Evolutionary conservation across 2,888 invertebrate species (phyloP).

Genomic region (Hypolimnas misippus): DNA sequence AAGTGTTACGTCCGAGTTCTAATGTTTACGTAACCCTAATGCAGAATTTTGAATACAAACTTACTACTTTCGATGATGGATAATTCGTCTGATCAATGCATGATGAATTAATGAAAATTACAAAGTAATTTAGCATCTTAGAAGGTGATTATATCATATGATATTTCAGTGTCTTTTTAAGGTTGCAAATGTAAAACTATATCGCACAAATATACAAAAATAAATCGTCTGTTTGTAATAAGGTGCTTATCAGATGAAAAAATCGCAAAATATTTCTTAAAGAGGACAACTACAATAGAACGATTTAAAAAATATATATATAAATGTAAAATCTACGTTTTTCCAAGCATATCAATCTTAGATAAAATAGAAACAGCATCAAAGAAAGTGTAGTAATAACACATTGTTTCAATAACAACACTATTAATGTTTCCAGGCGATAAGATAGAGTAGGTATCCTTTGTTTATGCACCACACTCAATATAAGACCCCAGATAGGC

Average conservation of each 20-base stretch:
- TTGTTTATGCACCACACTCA: slow-evolving; percentile 76
- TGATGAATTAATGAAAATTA: background rate
- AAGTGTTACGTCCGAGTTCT: slow-evolving; percentile 45
- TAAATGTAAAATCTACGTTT: no score
- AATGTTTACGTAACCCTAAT: slow-evolving; percentile 33
- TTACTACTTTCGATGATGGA: background rate
- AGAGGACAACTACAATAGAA: background rate
- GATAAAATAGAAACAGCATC: background rate
- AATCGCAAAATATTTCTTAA: no score
- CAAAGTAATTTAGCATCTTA: background rate
- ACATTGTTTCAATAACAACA: slow-evolving; percentile 54
- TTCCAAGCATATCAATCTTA: background rate
- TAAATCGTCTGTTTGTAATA: no score
- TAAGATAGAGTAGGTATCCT: slow-evolving; percentile 73
- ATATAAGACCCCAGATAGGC: slow-evolving; percentile 70
- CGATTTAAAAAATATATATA: no score
- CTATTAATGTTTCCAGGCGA: slow-evolving; percentile 67
- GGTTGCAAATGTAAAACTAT: no score
- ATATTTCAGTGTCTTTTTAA: background rate
- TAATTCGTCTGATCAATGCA: background rate
- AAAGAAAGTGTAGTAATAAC: slow-evolving; percentile 11
- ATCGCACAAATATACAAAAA: no score
- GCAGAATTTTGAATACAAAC: slow-evolving; percentile 8
- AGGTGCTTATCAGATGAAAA: no score
- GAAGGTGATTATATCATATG: background rate